Evolutionary conservation across 2,888 invertebrate genomes (phyloP).

Genomic region (Hedya salicella): DNA sequence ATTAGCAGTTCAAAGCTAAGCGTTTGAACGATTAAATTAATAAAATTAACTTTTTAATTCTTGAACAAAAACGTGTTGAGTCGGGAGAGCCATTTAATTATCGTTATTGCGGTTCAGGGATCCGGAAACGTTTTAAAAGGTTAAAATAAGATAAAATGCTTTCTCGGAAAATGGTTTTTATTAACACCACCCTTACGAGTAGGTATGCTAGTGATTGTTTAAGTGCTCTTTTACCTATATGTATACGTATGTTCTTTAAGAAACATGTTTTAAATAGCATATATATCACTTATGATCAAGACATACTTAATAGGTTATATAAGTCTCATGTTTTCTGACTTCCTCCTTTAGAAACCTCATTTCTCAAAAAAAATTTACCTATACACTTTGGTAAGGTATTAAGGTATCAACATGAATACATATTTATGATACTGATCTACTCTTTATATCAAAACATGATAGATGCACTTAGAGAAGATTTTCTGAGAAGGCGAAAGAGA

Average conservation of each 20-base stretch:
- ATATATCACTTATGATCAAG: no score
- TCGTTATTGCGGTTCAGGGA: conserved; percentile 19
- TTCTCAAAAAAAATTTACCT: no score
- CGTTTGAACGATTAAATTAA: background rate
- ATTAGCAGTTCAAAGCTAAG: no score
- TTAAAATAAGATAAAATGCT: conserved; percentile 20
- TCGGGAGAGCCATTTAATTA: conserved; percentile 3
- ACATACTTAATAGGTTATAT: no score
- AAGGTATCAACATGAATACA: no score
- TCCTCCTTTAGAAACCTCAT: no score
- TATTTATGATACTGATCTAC: no score
- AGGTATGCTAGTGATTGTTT: conserved; percentile 15
- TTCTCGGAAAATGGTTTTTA: conserved; percentile 10
- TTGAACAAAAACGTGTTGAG: background rate
- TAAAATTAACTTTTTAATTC: background rate
- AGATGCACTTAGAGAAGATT: no score
- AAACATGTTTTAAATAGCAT: background rate
- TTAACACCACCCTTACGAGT: conserved; percentile 12
- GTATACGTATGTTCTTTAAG: conserved; percentile 5
- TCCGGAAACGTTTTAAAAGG: conserved; percentile 2
- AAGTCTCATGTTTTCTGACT: background rate
- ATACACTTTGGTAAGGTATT: no score
- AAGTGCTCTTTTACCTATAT: conserved; percentile 8
- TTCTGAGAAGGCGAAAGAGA: no score
- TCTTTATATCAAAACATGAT: no score